Conservation (phyloP, 2,113 vertebrate species). For the rat (Rattus norvegicus) region DNA sequence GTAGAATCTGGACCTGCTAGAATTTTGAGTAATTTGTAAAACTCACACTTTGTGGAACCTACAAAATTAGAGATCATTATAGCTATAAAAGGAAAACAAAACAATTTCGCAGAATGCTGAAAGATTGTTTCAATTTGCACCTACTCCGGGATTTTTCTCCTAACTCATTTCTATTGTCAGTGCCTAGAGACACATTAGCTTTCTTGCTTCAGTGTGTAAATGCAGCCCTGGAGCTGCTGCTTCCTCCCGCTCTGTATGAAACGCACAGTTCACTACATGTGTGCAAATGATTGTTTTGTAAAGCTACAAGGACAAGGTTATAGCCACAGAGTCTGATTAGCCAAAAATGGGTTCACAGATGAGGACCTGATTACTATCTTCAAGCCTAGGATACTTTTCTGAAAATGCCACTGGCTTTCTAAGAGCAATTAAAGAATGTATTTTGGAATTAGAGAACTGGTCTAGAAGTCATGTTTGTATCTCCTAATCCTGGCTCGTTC, state of each 20-base stretch:
- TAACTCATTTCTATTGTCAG: slow-evolving; percentile 4
- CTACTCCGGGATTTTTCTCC: not conserved
- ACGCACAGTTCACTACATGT: not conserved
- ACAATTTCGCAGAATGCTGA: not conserved
- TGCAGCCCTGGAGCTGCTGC: not conserved
- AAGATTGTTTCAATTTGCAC: slow-evolving; percentile 55
- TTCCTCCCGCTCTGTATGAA: not conserved
- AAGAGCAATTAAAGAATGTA: slow-evolving; percentile 22
- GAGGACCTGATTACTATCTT: slow-evolving; percentile 51
- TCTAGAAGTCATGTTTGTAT: not conserved
- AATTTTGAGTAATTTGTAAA: slow-evolving; percentile 54
- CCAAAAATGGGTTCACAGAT: slow-evolving; percentile 48
- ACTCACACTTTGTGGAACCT: not conserved
- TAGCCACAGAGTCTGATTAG: slow-evolving; percentile 19
- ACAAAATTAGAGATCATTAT: slow-evolving; percentile 45
- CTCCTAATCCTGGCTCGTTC: not conserved
- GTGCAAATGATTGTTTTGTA: slow-evolving; percentile 31
- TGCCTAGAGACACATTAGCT: slow-evolving; percentile 34
- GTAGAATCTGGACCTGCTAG: not conserved
- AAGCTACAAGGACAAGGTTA: not conserved
- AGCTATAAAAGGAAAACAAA: slow-evolving; percentile 32
- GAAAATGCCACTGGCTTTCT: slow-evolving; percentile 56
- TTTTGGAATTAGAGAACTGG: slow-evolving; percentile 31
- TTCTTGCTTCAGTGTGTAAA: slow-evolving; percentile 25
- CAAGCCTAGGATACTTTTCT: slow-evolving; percentile 44